Evolutionary conservation across 2,797 vertebrate species (phyloP), one percentile per base, ranked within the genome.

Genomic region (Loris lydekkerianus): DNA sequence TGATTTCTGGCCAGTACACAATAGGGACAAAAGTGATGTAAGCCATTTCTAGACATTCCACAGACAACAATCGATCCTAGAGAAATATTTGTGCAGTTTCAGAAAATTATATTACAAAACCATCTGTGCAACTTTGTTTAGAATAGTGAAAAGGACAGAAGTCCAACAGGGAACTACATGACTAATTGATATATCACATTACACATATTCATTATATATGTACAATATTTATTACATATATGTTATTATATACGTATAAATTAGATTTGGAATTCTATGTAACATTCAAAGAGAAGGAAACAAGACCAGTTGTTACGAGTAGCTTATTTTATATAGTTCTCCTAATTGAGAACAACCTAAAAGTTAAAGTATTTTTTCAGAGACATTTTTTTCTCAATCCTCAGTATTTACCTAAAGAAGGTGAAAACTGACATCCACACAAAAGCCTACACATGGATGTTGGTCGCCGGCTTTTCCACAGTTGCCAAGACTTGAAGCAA

Each of bases 211-310:
- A 78, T 53, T 67, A 15, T n/a, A 67, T 21, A 69, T 70, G 37
- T 78, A 10, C 37, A 15, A 80, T 25, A 23, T 58, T 34, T 14
- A 60, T 0, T 78, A 75, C 37, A 10, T 5, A 4, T 31, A 58
- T 56, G n/a, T 8, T n/a, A 18, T 67, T n/a, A 58, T 25, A 58
- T 34, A 34, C 14, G 34, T 58, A 5, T 15, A 21, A 78, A 58
- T n/a, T 25, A 78, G 61, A 95, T 77, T 43, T 82, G 8, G 11
- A 89, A 89, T 49, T 90, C 10, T 67, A 23, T 49, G 0, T 17
- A 67, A n/a, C 31, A 11, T 89, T 96, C 31, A 67, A 93, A 96
- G 84, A 87, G 18, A 91, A 63, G 43, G 84, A 86, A 95, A 89
- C 29, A 53, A 14, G 49, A 17, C 27, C 69, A 76, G 10, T 72